Conservation (phyloP, 2,797 vertebrate genomes). For the Tenualosa ilisha region DNA sequence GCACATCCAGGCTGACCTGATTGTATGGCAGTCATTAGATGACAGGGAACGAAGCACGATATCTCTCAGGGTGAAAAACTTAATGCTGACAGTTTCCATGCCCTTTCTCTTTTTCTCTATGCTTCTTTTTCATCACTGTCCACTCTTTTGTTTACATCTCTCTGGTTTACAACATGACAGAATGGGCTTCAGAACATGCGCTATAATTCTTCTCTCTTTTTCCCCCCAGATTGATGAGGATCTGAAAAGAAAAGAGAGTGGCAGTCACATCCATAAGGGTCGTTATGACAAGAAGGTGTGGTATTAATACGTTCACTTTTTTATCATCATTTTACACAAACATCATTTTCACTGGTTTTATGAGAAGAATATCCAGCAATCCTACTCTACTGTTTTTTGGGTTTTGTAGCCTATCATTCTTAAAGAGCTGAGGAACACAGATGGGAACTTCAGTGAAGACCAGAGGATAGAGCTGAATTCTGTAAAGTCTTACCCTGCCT, state of each 20-base stretch:
- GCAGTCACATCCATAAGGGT: slow-evolving; percentile 75
- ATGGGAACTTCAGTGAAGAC: slow-evolving; percentile 85
- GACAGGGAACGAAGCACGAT: slow-evolving; percentile 79
- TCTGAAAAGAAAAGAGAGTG: slow-evolving; percentile 75
- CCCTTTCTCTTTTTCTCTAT: neutral
- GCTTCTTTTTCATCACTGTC: no score
- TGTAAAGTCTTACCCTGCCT: slow-evolving; percentile 60
- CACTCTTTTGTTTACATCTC: neutral
- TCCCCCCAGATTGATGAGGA: slow-evolving; percentile 88
- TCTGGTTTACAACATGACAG: neutral
- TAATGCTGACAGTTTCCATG: neutral
- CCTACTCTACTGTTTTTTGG: neutral
- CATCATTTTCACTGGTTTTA: neutral
- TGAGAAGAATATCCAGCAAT: neutral
- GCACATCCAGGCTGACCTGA: slow-evolving; percentile 84
- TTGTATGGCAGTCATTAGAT: slow-evolving; percentile 77
- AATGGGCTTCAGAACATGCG: neutral
- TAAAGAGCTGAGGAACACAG: slow-evolving; percentile 85
- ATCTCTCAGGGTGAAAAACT: slow-evolving; percentile 83
- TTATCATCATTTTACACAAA: neutral
- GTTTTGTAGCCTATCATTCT: slow-evolving; percentile 84
- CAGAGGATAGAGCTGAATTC: slow-evolving; percentile 93
- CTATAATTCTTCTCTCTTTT: slow-evolving; percentile 16
- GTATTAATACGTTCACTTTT: neutral
- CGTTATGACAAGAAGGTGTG: slow-evolving; percentile 94